These are phyloP conservation scores for Lepidurus arcticus DNA, from an alignment of 1,140 invertebrate genomes.

Conservation along the genomic window DNA sequence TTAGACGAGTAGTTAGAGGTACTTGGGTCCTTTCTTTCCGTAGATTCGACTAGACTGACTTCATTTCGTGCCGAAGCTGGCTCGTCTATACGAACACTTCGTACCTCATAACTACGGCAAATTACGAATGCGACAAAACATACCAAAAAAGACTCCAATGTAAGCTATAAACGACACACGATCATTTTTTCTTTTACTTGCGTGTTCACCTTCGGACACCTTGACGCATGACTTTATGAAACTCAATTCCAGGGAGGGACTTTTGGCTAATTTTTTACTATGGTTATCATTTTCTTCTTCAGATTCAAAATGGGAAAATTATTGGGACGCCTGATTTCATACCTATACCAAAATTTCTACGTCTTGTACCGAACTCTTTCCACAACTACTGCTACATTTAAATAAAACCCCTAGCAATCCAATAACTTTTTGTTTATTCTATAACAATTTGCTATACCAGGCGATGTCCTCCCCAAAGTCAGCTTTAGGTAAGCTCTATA, in stretches of 20 bases:
- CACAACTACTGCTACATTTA: not conserved
- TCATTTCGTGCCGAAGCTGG: not conserved
- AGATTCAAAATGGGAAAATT: conserved; percentile 40
- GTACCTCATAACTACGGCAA: conserved; percentile 15
- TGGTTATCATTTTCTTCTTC: conserved; percentile 34
- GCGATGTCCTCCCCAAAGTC: conserved; percentile 15
- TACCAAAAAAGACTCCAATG: not conserved
- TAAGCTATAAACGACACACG: conserved; percentile 1
- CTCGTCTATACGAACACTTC: conserved; percentile 3
- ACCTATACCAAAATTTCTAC: not conserved
- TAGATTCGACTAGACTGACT: conserved; percentile 15
- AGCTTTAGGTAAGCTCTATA: conserved; percentile 15
- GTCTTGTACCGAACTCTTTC: not conserved
- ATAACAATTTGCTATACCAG: not conserved
- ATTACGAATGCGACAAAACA: not conserved
- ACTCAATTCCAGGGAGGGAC: not conserved
- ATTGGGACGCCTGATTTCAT: conserved; percentile 39
- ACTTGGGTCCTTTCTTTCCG: conserved; percentile 18
- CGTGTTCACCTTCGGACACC: not conserved
- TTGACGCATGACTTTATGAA: not conserved
- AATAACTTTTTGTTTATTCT: conserved; percentile 25
- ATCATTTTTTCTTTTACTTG: not conserved
- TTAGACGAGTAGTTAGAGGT: not conserved
- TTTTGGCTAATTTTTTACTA: not conserved
- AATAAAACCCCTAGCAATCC: not conserved